A percentile compares a stretch with the other conserved stretches of the same genome.
phyloP scores from a whole-genome alignment of 2,797 vertebrate species.

The Hozukius guyotensis region DNA sequence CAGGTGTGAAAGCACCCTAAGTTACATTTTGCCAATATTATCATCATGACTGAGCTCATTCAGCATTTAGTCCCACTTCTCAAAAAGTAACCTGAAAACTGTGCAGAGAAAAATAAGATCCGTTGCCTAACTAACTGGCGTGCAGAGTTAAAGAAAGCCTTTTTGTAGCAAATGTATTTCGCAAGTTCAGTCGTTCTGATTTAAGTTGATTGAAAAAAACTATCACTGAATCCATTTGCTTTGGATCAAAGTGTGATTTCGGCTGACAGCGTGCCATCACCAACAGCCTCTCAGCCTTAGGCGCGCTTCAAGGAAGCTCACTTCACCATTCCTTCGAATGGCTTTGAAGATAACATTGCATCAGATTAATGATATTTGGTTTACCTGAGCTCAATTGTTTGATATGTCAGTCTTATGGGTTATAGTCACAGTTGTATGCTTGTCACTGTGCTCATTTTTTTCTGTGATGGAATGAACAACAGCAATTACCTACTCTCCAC shows the following conservation, averaged over 20 bases:
- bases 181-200: slow-evolving; percentile 12
- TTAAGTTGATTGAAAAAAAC: slow-evolving; percentile 18
- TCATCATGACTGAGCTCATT: neutral
- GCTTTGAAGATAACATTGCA: slow-evolving; percentile 28
- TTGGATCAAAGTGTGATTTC: slow-evolving; percentile 40
- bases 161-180: slow-evolving; percentile 15
- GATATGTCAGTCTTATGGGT: slow-evolving; percentile 1
- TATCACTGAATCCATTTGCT: slow-evolving; percentile 22
- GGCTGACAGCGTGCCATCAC: slow-evolving; percentile 31
- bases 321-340: neutral
- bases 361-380: slow-evolving; percentile 22
- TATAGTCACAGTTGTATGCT: neutral
- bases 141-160: neutral
- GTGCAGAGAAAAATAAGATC: neutral
- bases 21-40: neutral
- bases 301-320: slow-evolving; percentile 38
- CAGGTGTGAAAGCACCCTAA: neutral
- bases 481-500: neutral
- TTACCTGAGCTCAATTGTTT: slow-evolving; percentile 17
- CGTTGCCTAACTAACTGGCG: neutral
- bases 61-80: neutral
- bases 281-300: slow-evolving; percentile 30
- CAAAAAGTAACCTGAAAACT: neutral
- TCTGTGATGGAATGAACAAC: neutral
- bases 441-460: slow-evolving; percentile 3